Evolutionary conservation across 2,113 vertebrate genomes (phyloP).

Genomic region (Apodemus speciosus): DNA sequence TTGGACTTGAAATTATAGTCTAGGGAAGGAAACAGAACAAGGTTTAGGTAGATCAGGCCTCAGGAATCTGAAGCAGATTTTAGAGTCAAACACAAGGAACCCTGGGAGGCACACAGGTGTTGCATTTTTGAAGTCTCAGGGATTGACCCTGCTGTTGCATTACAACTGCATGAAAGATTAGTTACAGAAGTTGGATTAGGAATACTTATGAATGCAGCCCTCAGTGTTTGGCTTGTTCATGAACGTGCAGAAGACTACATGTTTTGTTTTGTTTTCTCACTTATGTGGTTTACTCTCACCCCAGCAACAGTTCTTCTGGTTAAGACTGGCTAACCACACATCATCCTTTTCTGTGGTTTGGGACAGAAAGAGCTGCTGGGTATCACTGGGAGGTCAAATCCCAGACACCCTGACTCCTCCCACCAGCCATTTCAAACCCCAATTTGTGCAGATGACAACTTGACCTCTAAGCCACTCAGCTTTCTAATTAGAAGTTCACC

Average conservation of each 20-base stretch:
- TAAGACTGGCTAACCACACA: neutral
- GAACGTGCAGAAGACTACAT: neutral
- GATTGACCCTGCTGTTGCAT: neutral
- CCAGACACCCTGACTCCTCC: neutral
- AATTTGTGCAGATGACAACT: slow-evolving; percentile 4
- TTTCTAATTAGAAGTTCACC: neutral
- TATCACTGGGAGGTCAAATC: neutral
- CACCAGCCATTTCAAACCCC: neutral
- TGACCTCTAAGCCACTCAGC: neutral
- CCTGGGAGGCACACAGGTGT: neutral
- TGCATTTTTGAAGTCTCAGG: slow-evolving; percentile 23
- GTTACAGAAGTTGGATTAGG: neutral
- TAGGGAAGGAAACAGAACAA: neutral
- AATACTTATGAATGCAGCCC: neutral
- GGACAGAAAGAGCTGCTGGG: neutral
- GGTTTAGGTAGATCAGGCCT: neutral
- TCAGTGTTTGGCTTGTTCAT: neutral
- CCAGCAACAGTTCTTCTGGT: neutral
- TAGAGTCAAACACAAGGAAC: neutral
- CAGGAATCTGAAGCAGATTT: neutral
- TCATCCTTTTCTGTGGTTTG: slow-evolving; percentile 1
- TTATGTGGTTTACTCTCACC: neutral
- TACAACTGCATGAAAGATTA: neutral
- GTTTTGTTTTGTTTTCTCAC: neutral
- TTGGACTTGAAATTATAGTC: slow-evolving; percentile 10